Conservation (phyloP, 2,113 vertebrate species). For the Passer montanus region DNA sequence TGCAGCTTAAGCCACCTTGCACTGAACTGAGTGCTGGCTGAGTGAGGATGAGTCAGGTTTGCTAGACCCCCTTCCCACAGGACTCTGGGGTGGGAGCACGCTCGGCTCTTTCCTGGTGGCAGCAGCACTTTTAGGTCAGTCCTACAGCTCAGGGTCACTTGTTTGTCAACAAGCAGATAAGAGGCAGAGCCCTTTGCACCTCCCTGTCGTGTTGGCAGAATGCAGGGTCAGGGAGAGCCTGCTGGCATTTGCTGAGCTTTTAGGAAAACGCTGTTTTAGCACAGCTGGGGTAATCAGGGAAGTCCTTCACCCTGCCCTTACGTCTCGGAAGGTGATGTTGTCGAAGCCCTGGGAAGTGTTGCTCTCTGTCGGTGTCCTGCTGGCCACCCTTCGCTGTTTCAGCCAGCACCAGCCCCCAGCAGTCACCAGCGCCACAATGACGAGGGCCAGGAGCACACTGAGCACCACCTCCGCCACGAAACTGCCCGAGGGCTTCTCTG, state of each 20-base stretch:
- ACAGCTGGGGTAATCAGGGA: neutral
- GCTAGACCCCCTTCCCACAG: neutral
- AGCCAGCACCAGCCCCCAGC: neutral
- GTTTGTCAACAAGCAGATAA: neutral
- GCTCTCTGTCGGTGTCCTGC: accelerated
- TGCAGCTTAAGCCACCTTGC: neutral
- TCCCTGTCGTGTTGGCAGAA: neutral
- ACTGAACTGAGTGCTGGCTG: neutral
- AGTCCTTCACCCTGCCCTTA: constrained; percentile 28
- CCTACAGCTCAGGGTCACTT: neutral
- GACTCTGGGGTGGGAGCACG: neutral
- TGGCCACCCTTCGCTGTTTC: neutral
- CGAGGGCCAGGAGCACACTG: neutral
- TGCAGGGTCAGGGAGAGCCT: accelerated
- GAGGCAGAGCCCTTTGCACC: constrained; percentile 37
- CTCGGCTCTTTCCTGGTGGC: neutral
- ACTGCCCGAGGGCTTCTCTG: neutral
- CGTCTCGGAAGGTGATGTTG: constrained; percentile 73
- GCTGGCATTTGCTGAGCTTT: neutral
- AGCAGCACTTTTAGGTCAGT: neutral
- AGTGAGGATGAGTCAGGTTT: neutral
- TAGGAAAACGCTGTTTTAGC: neutral
- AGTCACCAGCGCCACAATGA: neutral
- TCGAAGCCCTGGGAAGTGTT: constrained; percentile 18
- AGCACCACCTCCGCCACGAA: neutral